Evolutionary conservation across 2,113 vertebrate genomes (phyloP).

Genomic region (Sterrhoptilus dennistouni): DNA sequence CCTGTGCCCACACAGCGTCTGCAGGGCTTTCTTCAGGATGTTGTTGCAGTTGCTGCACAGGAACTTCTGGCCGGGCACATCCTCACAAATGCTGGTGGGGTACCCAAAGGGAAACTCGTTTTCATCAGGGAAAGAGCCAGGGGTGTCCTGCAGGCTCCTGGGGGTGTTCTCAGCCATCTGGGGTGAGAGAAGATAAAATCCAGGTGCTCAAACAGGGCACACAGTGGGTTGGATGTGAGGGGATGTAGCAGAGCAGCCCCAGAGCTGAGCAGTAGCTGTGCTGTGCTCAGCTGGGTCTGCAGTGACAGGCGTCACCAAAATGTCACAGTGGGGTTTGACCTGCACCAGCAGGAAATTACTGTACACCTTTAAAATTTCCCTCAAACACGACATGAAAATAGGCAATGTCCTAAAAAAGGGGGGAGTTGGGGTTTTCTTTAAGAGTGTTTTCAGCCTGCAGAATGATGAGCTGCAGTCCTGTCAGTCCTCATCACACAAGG

Average conservation of each 20-base stretch:
- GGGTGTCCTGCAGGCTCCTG: background rate
- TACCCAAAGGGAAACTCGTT: constrained; percentile 82
- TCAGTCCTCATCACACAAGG: background rate
- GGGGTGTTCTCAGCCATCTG: constrained; percentile 67
- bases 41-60: constrained; percentile 76
- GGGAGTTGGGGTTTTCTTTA: background rate
- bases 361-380: constrained; percentile 68
- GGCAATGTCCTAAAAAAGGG: background rate
- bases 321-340: constrained; percentile 59
- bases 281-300: background rate
- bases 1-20: constrained; percentile 72
- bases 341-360: constrained; percentile 73
- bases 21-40: constrained; percentile 74
- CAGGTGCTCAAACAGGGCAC: background rate
- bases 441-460: background rate
- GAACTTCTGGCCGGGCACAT: constrained; percentile 67
- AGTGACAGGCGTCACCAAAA: constrained; percentile 19
- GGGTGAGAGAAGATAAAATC: background rate
- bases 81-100: constrained; percentile 71
- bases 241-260: background rate
- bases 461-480: background rate
- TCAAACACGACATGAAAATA: background rate
- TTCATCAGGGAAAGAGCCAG: constrained; percentile 68
- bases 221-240: background rate
- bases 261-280: background rate